Evolutionary conservation across 1,140 invertebrate species (phyloP).

Genomic region (Ridgeia piscesae): DNA sequence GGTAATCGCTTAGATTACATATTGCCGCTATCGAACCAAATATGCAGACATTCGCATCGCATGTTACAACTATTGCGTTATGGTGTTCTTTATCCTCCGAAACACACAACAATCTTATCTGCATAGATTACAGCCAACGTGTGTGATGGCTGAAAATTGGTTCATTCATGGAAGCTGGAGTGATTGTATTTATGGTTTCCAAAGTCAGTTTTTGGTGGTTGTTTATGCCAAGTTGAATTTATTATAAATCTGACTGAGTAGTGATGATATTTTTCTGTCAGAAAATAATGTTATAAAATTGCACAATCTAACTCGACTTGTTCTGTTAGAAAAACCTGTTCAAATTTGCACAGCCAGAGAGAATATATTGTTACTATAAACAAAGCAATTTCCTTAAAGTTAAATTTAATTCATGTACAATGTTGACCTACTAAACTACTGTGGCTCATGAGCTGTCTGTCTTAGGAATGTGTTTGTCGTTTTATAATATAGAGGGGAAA

Average conservation of each 20-base stretch:
- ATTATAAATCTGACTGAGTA: neutral
- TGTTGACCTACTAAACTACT: no score
- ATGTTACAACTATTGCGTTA: neutral
- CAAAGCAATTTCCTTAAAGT: neutral
- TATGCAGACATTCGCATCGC: neutral
- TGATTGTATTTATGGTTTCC: neutral
- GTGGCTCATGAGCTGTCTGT: neutral
- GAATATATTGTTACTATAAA: neutral
- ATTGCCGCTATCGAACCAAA: neutral
- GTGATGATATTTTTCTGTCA: neutral
- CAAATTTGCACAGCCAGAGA: neutral
- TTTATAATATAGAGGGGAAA: neutral
- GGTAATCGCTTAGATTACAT: neutral
- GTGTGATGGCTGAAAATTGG: neutral
- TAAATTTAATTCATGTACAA: no score
- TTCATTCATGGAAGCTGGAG: neutral
- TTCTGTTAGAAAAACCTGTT: neutral
- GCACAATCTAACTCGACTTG: neutral
- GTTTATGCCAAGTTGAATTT: neutral
- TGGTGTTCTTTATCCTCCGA: neutral
- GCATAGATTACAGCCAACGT: neutral
- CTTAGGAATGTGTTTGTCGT: neutral
- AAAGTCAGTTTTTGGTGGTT: neutral
- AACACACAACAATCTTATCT: neutral
- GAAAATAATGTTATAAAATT: no score